Conservation (phyloP, 2,888 invertebrate species). For the Oxycera nigricornis region DNA sequence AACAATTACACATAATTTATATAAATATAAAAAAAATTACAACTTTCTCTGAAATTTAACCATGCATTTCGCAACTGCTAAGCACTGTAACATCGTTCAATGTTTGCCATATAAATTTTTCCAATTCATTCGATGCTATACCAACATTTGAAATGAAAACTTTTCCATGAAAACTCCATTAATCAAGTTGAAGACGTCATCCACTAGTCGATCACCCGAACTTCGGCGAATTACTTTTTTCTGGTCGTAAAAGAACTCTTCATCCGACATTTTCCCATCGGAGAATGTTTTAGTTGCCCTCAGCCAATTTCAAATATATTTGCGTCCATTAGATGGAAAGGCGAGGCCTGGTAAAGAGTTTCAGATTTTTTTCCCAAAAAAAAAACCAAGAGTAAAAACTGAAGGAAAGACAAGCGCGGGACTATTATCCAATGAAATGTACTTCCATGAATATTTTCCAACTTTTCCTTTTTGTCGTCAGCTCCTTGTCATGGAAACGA, state of each 20-base stretch:
- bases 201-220: slow-evolving; percentile 13
- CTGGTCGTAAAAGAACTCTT: background rate
- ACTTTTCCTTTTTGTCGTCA: slow-evolving; percentile 39
- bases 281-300: slow-evolving; percentile 9
- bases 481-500: background rate
- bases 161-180: slow-evolving; percentile 41
- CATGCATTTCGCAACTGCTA: too few relatives aligned
- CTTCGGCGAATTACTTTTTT: background rate
- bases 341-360: background rate
- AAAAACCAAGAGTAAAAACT: background rate
- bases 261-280: slow-evolving; percentile 9
- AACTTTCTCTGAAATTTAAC: too few relatives aligned
- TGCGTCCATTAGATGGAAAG: background rate
- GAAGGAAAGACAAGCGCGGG: slow-evolving; percentile 27
- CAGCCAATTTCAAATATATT: slow-evolving; percentile 28
- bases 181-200: slow-evolving; percentile 41
- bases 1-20: too few relatives aligned
- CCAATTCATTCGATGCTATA: background rate
- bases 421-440: slow-evolving; percentile 41
- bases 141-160: background rate
- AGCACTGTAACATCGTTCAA: too few relatives aligned
- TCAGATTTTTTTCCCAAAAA: background rate
- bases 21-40: too few relatives aligned
- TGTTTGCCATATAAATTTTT: too few relatives aligned
- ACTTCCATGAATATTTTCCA: slow-evolving; percentile 43